phyloP scores from a whole-genome alignment of 1,140 invertebrate genomes.

The Drosophila sproati region DNA sequence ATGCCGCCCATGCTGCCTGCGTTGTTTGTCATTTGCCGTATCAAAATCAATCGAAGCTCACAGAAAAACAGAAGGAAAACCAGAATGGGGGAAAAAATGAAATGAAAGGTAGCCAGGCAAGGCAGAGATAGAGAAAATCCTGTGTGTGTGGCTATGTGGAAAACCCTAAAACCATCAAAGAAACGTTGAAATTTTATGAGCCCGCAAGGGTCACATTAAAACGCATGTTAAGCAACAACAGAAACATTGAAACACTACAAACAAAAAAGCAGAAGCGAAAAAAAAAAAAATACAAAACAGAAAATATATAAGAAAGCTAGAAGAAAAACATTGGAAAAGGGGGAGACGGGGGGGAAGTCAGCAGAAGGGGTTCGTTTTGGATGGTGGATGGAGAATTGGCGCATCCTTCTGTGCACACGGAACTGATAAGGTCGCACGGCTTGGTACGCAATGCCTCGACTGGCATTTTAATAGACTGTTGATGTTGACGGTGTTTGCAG shows the following conservation, averaged over 20 bases:
- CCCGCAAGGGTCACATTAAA: slow-evolving; percentile 84
- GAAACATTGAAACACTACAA: slow-evolving; percentile 50
- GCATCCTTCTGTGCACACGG: slow-evolving; percentile 24
- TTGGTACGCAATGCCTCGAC: slow-evolving; percentile 56
- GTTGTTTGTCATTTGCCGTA: slow-evolving; percentile 62
- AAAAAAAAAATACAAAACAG: slow-evolving; percentile 2
- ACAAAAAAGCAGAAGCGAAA: background rate
- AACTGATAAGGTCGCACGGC: slow-evolving; percentile 64
- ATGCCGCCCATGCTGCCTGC: background rate
- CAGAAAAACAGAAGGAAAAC: slow-evolving; percentile 13
- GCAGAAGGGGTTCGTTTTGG: background rate
- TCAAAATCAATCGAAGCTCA: slow-evolving; percentile 68
- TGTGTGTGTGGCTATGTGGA: background rate
- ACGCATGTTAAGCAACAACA: slow-evolving; percentile 65
- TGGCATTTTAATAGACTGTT: slow-evolving; percentile 81
- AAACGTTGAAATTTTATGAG: slow-evolving; percentile 71
- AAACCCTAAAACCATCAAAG: slow-evolving; percentile 46
- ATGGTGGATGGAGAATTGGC: slow-evolving; percentile 12
- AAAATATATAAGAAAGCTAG: background rate
- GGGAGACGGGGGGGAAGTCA: slow-evolving; percentile 14
- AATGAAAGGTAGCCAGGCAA: background rate
- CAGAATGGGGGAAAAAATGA: background rate
- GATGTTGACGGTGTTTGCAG: slow-evolving; percentile 64
- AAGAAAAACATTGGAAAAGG: slow-evolving; percentile 12
- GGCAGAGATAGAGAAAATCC: background rate